Evolutionary conservation across 2,888 invertebrate genomes (phyloP).

Genomic region (Caenorhabditis sp.): DNA sequence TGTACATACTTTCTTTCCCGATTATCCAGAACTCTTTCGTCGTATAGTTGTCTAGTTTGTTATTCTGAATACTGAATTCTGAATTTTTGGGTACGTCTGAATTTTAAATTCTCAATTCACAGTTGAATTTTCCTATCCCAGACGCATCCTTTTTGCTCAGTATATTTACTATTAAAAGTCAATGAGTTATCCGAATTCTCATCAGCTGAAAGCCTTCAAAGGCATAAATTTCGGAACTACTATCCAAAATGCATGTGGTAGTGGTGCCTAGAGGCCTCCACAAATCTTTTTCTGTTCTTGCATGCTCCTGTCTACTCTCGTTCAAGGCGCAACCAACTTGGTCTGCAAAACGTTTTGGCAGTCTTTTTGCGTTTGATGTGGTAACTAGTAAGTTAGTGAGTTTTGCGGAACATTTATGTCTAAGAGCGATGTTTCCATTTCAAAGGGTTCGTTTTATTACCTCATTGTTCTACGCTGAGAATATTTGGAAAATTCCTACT

Average conservation of each 20-base stretch:
- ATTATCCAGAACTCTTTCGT: slow-evolving; percentile 27
- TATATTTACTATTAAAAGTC: neutral
- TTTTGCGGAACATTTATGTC: too few species aligned
- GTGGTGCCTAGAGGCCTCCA: slow-evolving; percentile 36
- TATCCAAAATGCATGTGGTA: slow-evolving; percentile 46
- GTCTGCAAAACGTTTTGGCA: too few species aligned
- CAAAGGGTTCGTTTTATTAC: too few species aligned
- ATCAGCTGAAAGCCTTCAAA: neutral
- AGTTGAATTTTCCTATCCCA: neutral
- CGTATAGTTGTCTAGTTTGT: slow-evolving; percentile 45
- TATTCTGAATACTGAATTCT: slow-evolving; percentile 29
- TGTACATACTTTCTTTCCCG: slow-evolving; percentile 10
- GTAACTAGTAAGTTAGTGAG: too few species aligned
- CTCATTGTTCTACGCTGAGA: too few species aligned
- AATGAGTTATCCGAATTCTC: neutral
- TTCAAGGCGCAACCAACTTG: too few species aligned
- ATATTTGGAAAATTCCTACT: too few species aligned
- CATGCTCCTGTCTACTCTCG: slow-evolving; percentile 1
- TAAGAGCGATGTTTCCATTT: too few species aligned
- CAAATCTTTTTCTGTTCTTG: slow-evolving; percentile 42
- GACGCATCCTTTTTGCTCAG: neutral
- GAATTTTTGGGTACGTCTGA: slow-evolving; percentile 10
- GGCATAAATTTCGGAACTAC: slow-evolving; percentile 30
- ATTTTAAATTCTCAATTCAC: neutral
- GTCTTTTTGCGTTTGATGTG: too few species aligned